phyloP scores from a whole-genome alignment of 2,113 vertebrate genomes.

The Acinonyx jubatus region DNA sequence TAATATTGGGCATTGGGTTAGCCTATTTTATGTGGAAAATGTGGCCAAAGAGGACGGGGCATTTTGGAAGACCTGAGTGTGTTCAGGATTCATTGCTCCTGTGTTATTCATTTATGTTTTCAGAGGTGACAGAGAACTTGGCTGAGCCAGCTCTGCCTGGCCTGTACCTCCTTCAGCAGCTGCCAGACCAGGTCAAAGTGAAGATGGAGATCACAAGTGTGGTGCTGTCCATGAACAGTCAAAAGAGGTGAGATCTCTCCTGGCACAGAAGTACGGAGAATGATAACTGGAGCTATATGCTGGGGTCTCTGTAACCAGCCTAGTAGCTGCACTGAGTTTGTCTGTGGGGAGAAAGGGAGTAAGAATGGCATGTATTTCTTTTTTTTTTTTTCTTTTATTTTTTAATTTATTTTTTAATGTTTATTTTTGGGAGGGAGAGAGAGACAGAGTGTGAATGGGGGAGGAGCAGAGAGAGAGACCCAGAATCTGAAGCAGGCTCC shows the following conservation, averaged over 20 bases:
- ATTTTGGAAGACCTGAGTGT: neutral
- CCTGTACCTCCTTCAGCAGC: conserved; percentile 85
- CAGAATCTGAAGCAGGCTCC: too few species aligned
- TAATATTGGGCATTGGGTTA: conserved; percentile 40
- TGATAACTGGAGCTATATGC: neutral
- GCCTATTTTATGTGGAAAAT: neutral
- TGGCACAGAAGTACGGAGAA: neutral
- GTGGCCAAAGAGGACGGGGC: conserved; percentile 13
- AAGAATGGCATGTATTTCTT: neutral
- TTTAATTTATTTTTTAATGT: too few species aligned
- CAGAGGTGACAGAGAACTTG: conserved; percentile 79
- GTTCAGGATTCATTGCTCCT: conserved; percentile 12
- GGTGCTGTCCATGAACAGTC: conserved; percentile 97
- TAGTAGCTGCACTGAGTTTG: neutral
- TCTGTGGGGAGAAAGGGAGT: neutral
- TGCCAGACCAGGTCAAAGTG: conserved; percentile 91
- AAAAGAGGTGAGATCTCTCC: conserved; percentile 89
- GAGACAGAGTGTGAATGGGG: too few species aligned
- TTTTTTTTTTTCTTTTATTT: too few species aligned
- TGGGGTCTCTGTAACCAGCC: neutral
- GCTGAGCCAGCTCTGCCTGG: conserved; percentile 85
- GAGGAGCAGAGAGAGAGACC: too few species aligned
- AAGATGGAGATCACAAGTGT: conserved; percentile 94
- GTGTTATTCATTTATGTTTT: conserved; percentile 48
- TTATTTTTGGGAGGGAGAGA: too few species aligned